phyloP scores from a whole-genome alignment of 2,888 invertebrate genomes.

The Spodoptera picta region DNA sequence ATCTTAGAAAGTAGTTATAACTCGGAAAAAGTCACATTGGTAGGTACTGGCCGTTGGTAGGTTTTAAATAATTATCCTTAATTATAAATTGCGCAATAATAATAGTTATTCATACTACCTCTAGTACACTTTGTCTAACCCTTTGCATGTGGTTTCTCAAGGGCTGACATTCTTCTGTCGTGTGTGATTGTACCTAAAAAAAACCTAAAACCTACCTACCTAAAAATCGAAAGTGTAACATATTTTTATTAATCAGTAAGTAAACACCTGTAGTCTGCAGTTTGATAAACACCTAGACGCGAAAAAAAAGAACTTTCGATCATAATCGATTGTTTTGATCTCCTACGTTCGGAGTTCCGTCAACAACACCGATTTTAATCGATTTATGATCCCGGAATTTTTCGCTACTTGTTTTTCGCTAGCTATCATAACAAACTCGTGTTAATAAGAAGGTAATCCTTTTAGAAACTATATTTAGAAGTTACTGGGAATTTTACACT shows the following conservation, averaged over 20 bases:
- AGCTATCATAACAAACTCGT: slow-evolving; percentile 26
- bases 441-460: slow-evolving; percentile 13
- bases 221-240: too few relatives aligned
- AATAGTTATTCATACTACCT: too few relatives aligned
- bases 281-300: slow-evolving; percentile 18
- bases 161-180: too few relatives aligned
- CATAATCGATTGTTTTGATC: slow-evolving; percentile 28
- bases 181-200: too few relatives aligned
- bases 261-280: slow-evolving; percentile 6
- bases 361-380: slow-evolving; percentile 44
- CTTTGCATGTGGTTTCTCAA: too few relatives aligned
- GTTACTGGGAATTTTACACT: slow-evolving; percentile 39
- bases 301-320: slow-evolving; percentile 16
- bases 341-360: slow-evolving; percentile 26
- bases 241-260: not conserved
- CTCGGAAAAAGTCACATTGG: too few relatives aligned
- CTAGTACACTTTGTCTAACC: too few relatives aligned
- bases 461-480: slow-evolving; percentile 43
- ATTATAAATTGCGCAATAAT: too few relatives aligned
- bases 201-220: too few relatives aligned
- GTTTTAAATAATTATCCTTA: too few relatives aligned
- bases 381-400: slow-evolving; percentile 41
- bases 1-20: too few relatives aligned
- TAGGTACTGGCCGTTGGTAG: too few relatives aligned
- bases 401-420: slow-evolving; percentile 29